A percentile compares a stretch with the other conserved stretches of the same genome.
Conservation (phyloP, 2,888 invertebrate species). For the Lumbricus terrestris region DNA sequence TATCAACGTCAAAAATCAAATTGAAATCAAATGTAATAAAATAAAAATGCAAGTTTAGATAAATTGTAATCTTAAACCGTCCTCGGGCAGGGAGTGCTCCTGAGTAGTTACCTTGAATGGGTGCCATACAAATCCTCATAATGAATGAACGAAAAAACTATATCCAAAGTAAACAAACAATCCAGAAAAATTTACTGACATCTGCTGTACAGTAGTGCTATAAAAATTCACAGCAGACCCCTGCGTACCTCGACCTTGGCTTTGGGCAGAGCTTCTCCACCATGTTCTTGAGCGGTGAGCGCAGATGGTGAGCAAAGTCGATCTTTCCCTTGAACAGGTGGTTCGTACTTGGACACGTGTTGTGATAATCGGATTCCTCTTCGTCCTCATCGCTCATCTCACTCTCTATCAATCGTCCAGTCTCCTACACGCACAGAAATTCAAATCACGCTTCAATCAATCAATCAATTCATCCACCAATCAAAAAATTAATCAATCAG, state of each 20-base stretch:
- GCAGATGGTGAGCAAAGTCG: constrained; percentile 69
- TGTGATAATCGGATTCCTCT: constrained; percentile 59
- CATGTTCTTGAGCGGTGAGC: constrained; percentile 80
- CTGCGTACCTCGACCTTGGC: constrained; percentile 43
- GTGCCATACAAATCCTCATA: no score
- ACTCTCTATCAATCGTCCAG: background rate
- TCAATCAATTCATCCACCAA: background rate
- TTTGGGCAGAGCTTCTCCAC: constrained; percentile 78
- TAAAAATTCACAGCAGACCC: background rate
- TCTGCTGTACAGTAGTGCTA: background rate
- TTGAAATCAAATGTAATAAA: no score
- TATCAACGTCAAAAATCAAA: no score
- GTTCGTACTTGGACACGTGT: constrained; percentile 82
- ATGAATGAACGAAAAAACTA: no score
- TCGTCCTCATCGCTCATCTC: constrained; percentile 33
- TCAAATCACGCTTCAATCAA: background rate
- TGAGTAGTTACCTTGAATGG: no score
- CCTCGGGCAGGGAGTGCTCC: no score
- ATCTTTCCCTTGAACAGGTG: constrained; percentile 70
- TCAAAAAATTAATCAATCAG: background rate
- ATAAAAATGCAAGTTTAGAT: no score
- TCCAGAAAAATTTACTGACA: background rate
- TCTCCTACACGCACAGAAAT: background rate
- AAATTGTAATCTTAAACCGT: no score
- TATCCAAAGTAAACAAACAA: no score